A percentile compares a stretch with the other conserved stretches of the same genome.
These are phyloP conservation scores for Aphelocoma coerulescens DNA, from an alignment of 2,113 vertebrate species.

Conservation along the genomic window DNA sequence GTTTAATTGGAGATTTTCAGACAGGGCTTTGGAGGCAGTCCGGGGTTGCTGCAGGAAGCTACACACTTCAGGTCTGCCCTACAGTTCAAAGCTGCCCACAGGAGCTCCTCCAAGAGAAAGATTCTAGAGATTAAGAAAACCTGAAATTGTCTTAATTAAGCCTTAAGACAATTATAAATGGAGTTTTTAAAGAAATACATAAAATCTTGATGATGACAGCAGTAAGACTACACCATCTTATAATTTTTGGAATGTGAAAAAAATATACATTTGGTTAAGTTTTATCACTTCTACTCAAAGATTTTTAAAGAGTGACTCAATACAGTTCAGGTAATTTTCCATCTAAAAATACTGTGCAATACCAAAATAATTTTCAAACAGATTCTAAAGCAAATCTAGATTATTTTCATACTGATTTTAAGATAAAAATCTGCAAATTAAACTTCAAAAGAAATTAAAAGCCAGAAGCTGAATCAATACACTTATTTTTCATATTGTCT, in stretches of 20 bases:
- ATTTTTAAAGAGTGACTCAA: not conserved
- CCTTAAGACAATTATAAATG: not conserved
- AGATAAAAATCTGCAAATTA: not conserved
- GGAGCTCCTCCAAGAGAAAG: not conserved
- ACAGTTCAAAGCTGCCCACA: not conserved
- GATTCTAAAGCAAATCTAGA: not conserved
- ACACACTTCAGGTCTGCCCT: not conserved
- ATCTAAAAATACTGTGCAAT: not conserved
- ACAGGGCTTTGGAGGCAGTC: not conserved
- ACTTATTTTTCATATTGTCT: not conserved
- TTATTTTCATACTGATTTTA: not conserved
- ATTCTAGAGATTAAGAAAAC: not conserved
- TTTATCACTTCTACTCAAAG: not conserved
- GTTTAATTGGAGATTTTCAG: not conserved
- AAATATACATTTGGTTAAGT: not conserved
- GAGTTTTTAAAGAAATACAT: not conserved
- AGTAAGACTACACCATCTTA: not conserved
- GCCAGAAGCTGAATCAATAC: not conserved
- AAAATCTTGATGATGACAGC: not conserved
- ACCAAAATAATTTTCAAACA: not conserved
- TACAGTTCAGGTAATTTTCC: not conserved
- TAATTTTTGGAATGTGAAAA: not conserved
- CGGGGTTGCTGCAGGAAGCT: not conserved
- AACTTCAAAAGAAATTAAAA: not conserved
- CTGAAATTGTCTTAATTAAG: not conserved